phyloP scores from a whole-genome alignment of 2,797 vertebrate species.

The Oceanodroma leucorhoa region DNA sequence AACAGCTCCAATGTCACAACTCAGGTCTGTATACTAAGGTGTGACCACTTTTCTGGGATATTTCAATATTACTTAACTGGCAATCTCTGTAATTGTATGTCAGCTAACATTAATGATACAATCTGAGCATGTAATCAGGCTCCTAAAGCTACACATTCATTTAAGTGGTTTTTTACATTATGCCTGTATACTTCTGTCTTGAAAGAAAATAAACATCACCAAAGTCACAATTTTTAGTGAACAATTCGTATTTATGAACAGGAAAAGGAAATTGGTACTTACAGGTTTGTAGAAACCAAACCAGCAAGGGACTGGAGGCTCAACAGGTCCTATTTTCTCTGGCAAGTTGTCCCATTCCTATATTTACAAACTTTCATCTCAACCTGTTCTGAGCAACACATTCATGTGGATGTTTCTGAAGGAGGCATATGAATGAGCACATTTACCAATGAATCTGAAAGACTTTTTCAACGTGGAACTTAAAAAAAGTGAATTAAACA shows the following conservation, averaged over 20 bases:
- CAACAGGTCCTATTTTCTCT: not conserved
- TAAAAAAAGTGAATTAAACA: not conserved
- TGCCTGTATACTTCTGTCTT: not conserved
- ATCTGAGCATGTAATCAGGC: accelerated
- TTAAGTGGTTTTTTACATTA: not conserved
- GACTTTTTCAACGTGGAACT: not conserved
- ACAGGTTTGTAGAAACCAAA: not conserved
- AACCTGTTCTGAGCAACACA: not conserved
- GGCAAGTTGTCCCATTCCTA: not conserved
- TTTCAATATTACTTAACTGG: not conserved
- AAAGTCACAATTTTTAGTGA: not conserved
- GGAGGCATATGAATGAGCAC: not conserved
- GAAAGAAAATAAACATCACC: not conserved
- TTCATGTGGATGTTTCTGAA: not conserved
- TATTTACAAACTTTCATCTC: not conserved
- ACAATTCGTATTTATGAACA: not conserved
- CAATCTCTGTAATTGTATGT: not conserved
- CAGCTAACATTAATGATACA: not conserved
- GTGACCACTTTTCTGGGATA: not conserved
- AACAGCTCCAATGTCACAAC: accelerated
- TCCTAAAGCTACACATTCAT: not conserved
- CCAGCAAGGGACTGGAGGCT: not conserved
- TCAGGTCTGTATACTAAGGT: not conserved
- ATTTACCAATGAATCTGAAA: not conserved
- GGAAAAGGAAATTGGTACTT: not conserved